Evolutionary conservation across 2,797 vertebrate species (phyloP).

Genomic region (Takifugu rubripes): DNA sequence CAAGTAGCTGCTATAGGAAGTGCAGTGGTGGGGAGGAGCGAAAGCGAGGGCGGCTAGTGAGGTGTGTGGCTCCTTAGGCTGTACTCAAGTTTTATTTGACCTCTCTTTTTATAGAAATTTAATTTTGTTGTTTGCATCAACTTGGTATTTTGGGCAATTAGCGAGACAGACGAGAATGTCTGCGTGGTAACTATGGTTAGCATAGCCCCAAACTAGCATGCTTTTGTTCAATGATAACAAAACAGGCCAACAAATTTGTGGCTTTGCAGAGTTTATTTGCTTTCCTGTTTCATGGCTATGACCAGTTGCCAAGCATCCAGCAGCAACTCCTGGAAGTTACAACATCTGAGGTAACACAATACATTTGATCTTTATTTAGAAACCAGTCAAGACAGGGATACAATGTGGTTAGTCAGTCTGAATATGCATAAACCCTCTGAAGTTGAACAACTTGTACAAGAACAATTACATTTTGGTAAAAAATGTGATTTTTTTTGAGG

Average conservation of each 20-base stretch:
- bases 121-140: neutral
- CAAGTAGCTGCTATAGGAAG: conserved; percentile 26
- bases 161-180: neutral
- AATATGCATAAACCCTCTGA: neutral
- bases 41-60: conserved; percentile 16
- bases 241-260: conserved; percentile 1
- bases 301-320: neutral
- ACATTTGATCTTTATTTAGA: neutral
- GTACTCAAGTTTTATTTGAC: neutral
- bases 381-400: conserved; percentile 1
- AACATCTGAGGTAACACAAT: neutral
- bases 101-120: neutral
- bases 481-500: neutral
- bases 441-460: neutral
- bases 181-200: neutral
- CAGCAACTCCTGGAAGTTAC: conserved; percentile 1
- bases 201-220: neutral
- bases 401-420: neutral
- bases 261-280: neutral
- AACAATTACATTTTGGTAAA: neutral
- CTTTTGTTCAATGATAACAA: conserved; percentile 1
- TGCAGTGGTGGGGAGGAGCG: neutral
- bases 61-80: conserved; percentile 14
- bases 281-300: neutral
- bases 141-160: neutral